These are phyloP conservation scores for Chrysotoxum bicinctum DNA, from an alignment of 2,888 invertebrate genomes.

Conservation along the genomic window DNA sequence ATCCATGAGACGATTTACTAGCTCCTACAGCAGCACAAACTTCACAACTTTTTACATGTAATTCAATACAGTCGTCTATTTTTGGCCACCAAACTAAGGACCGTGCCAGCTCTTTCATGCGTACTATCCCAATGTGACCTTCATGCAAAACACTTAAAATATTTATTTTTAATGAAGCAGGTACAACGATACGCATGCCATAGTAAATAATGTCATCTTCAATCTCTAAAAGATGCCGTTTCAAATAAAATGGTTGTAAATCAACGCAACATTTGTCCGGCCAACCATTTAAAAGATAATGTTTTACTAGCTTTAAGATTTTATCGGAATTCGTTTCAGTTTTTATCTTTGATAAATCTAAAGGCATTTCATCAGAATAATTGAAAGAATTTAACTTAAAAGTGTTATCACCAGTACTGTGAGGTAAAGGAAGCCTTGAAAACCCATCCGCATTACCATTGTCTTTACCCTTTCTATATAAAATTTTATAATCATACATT, in stretches of 20 bases:
- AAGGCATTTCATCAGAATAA: background rate
- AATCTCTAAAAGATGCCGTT: too few relatives aligned
- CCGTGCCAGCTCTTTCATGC: slow-evolving; percentile 7
- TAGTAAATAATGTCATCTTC: too few relatives aligned
- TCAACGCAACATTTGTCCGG: too few relatives aligned
- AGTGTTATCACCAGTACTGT: slow-evolving; percentile 8
- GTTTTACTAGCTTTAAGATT: background rate
- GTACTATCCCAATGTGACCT: slow-evolving; percentile 17
- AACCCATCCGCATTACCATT: slow-evolving; percentile 20
- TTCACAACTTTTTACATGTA: background rate
- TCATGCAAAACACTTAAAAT: slow-evolving; percentile 1
- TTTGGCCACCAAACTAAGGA: background rate
- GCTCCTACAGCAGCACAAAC: background rate
- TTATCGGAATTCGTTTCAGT: background rate
- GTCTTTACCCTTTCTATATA: slow-evolving; percentile 42
- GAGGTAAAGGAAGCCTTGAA: background rate
- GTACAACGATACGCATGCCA: background rate
- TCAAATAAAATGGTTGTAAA: too few relatives aligned
- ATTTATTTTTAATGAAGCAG: background rate
- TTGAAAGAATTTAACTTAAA: background rate
- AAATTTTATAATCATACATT: slow-evolving; percentile 45
- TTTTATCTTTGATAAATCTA: background rate
- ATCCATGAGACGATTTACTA: background rate
- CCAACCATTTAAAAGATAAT: too few relatives aligned
- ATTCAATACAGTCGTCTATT: background rate